Evolutionary conservation across 2,113 vertebrate species (phyloP), one percentile per base, ranked within the genome.

Genomic region (Mormyrus iriodes): DNA sequence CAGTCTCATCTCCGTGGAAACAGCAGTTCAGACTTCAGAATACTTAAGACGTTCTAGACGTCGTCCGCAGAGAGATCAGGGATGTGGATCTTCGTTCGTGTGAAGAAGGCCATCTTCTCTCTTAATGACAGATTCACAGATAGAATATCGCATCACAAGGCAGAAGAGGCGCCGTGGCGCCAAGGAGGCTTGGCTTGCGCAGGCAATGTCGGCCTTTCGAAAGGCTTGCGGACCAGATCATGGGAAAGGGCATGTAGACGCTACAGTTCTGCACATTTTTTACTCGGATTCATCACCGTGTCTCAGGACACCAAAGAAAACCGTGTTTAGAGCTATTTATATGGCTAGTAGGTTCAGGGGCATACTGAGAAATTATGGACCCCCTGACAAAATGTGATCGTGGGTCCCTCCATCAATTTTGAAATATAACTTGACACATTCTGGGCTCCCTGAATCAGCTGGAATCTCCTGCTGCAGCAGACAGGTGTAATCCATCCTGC

Each of bases 61-160:
- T 98, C 97, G 0, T 99, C 97, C 0, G 96, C 97, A 88, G 97
- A 98, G 88, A 99, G 97, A 0, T 97, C 92, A 3, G 98, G 97
- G 92, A 99, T 96, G 90, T 96, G 97, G 91, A 95, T 96, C 94
- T 97, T 97, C 0, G 97, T 97, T 92, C 97, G 96, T 0, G 98
- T 99, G 95, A 99, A 99, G 95, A 99, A 99, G 0, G 97, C 98
- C 98, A 99, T 99, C 94, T 99, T 99, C 96, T 99, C 98, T 94
- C 98, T 99, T 90, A 4, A 94, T 92, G 88, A 93, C 86, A 90
- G 21, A 79, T 88, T 42, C 91, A 21, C 31, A 89, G 89, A 88
- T 85, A 90, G 49, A 86, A 82, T 87, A 8, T 31, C 10, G 48
- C 76, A 49, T 87, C 89, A 17, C 73, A 82, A 42, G 3, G 4